These are phyloP conservation scores for Pycnonotus jocosus DNA, from an alignment of 2,113 vertebrate species.

Conservation along the genomic window DNA sequence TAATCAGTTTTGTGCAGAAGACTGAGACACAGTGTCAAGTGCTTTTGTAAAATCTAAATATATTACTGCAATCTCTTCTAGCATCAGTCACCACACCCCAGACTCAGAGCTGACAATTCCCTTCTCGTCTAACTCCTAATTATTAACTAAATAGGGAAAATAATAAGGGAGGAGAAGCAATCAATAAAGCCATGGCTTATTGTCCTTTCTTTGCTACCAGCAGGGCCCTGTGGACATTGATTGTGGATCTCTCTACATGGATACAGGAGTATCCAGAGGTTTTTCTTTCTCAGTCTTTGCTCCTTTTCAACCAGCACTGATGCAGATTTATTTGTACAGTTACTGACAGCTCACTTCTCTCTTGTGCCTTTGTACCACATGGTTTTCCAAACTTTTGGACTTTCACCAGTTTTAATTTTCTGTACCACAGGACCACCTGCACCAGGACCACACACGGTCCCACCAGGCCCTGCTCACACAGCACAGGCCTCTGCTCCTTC, in stretches of 20 bases:
- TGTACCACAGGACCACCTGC: neutral
- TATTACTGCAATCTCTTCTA: neutral
- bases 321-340: neutral
- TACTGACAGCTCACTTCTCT: neutral
- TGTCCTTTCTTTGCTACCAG: neutral
- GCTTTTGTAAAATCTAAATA: neutral
- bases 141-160: neutral
- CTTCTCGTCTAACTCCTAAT: neutral
- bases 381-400: neutral
- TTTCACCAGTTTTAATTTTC: neutral
- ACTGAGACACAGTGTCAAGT: neutral
- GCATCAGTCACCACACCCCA: neutral
- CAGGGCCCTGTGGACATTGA: neutral
- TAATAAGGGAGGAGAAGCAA: neutral
- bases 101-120: neutral
- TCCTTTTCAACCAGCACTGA: neutral
- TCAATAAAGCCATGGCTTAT: neutral
- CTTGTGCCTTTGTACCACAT: neutral
- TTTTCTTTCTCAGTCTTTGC: neutral
- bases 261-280: neutral
- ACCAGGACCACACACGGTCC: fast-evolving
- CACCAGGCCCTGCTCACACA: neutral
- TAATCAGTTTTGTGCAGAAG: neutral
- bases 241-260: neutral
- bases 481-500: neutral